These are phyloP conservation scores for Alaudala cheleensis DNA, from an alignment of 2,113 vertebrate species.

Conservation along the genomic window DNA sequence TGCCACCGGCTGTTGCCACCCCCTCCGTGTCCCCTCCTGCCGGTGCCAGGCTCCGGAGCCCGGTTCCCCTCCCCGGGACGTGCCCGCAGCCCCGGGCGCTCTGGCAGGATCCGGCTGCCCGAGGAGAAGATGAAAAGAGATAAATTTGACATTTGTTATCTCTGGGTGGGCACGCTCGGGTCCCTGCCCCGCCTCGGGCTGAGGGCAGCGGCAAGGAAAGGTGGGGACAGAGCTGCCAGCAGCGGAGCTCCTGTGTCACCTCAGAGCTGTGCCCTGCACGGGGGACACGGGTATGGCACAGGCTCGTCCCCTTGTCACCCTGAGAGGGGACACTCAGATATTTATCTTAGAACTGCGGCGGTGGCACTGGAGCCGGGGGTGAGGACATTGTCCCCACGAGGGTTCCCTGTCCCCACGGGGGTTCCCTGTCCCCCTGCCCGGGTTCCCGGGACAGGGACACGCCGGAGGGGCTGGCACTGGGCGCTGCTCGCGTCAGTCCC, in stretches of 20 bases:
- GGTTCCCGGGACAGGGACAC: accelerated
- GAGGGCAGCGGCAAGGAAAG: background rate
- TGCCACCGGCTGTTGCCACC: too few relatives aligned
- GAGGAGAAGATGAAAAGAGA: too few relatives aligned
- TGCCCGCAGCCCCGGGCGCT: accelerated
- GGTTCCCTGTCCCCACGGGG: too few relatives aligned
- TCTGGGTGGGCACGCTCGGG: background rate
- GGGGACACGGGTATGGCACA: accelerated
- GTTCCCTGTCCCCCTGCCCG: background rate
- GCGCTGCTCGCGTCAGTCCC: background rate
- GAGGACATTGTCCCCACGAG: accelerated
- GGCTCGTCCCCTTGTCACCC: accelerated
- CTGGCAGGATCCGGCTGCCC: too few relatives aligned
- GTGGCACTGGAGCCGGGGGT: accelerated
- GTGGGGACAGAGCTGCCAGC: background rate
- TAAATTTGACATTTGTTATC: accelerated
- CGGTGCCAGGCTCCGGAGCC: too few relatives aligned
- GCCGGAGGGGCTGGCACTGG: accelerated
- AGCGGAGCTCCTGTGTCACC: background rate
- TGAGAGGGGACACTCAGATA: background rate
- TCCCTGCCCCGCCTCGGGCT: background rate
- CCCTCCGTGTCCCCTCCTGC: accelerated
- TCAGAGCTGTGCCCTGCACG: background rate
- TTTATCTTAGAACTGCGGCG: accelerated
- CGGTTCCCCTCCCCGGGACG: accelerated